These are phyloP conservation scores for Petaurus breviceps DNA, from an alignment of 2,113 vertebrate species.

Conservation along the genomic window DNA sequence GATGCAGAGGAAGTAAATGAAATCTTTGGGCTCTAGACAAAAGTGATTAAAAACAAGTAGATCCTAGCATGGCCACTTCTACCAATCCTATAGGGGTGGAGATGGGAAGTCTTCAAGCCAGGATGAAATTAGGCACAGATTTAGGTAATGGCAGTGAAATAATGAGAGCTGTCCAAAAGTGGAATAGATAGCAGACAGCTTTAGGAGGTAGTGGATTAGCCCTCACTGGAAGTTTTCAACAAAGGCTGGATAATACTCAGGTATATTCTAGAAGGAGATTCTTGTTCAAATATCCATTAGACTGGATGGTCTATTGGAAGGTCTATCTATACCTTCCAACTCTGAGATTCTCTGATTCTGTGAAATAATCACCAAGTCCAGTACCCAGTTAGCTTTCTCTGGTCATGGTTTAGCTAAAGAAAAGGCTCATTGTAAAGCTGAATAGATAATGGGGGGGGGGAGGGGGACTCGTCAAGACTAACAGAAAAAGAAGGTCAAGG, in stretches of 20 bases:
- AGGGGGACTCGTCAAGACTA: background rate
- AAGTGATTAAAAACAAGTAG: background rate
- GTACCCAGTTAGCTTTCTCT: background rate
- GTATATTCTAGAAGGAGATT: background rate
- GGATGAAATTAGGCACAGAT: background rate
- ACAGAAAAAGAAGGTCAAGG: background rate
- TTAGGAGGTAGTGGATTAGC: background rate
- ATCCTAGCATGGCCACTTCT: background rate
- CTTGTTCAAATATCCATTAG: background rate
- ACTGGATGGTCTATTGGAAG: background rate
- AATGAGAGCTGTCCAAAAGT: background rate
- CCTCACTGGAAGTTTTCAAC: background rate
- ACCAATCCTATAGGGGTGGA: background rate
- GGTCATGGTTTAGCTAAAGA: background rate
- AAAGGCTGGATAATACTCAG: background rate
- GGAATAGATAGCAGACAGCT: background rate
- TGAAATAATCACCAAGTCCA: background rate
- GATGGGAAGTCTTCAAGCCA: background rate
- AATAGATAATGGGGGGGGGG: background rate
- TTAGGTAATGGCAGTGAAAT: background rate
- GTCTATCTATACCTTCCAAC: background rate
- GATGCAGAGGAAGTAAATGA: background rate
- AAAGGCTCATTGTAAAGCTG: background rate
- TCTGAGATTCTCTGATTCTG: background rate
- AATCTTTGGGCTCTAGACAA: background rate